phyloP scores from a whole-genome alignment of 2,113 vertebrate genomes.

The Psittacus erithacus region DNA sequence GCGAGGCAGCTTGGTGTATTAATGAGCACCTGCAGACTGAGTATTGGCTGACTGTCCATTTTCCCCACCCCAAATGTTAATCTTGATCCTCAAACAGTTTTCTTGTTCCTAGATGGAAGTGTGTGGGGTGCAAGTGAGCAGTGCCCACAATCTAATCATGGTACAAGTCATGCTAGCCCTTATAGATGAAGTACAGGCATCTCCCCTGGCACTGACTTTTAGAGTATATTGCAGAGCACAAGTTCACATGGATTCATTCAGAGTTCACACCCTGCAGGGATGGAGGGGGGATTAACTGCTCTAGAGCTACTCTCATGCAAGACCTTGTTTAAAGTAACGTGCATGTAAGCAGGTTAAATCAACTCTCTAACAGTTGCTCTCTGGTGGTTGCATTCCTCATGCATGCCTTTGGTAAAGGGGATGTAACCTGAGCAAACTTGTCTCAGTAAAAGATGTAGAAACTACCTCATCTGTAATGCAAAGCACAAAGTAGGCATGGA shows the following conservation, averaged over 20 bases:
- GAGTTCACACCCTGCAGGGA: neutral
- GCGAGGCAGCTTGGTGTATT: neutral
- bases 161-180: neutral
- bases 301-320: neutral
- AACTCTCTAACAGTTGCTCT: neutral
- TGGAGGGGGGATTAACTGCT: neutral
- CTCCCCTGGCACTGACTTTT: neutral
- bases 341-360: neutral
- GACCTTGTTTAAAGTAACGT: neutral
- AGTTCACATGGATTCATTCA: neutral
- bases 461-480: neutral
- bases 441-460: neutral
- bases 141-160: neutral
- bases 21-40: neutral
- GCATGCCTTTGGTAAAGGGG: neutral
- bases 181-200: neutral
- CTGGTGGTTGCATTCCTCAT: neutral
- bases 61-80: neutral
- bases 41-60: neutral
- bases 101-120: neutral
- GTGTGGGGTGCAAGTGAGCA: neutral
- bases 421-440: rapidly evolving
- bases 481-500: neutral
- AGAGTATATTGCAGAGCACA: neutral
- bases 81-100: neutral